Evolutionary conservation across 2,888 invertebrate genomes (phyloP), one percentile per base, ranked within the genome.

Genomic region (Willowsia nigromaculata): DNA sequence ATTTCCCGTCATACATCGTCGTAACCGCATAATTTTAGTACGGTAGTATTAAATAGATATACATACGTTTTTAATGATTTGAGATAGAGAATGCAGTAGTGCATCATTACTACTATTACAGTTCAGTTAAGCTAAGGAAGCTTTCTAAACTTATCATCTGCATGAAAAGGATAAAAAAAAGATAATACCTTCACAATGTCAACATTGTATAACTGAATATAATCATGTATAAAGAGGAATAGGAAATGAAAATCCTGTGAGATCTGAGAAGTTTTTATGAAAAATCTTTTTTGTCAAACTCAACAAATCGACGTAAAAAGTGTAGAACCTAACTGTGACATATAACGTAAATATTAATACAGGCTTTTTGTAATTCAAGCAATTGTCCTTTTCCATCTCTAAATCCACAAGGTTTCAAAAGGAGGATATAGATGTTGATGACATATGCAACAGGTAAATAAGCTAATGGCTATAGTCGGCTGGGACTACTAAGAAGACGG

Each of bases 91-190:
- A n/a, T n/a, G n/a, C n/a, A n/a, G n/a, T n/a, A n/a, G n/a, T n/a
- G n/a, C n/a, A n/a, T n/a, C n/a, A n/a, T n/a, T n/a, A n/a, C n/a
- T n/a, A n/a, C n/a, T n/a, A n/a, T n/a, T n/a, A n/a, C 37, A 37
- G 37, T 27, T 62, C 30, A 25, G 25, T 59, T 62, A 1, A 65
- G 13, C 6, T 40, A 13, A 71, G 43, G 5, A 22, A 40, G 71
- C 71, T 71, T 71, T 71, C 71, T 71, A 71, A 71, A 71, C 11
- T 43, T 40, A 43, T 43, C 43, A 7, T 71, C 2, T 71, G 37
- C 18, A 33, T 68, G 40, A 40, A 68, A 68, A 37, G 11, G 22
- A 13, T 1, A 71, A 71, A 43, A 43, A 43, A 13, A 2, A 18
- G 6, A 37, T n/a, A 37, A 37, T 68, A 37, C 37, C 18, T 71